A percentile compares a stretch with the other conserved stretches of the same genome.
phyloP scores from a whole-genome alignment of 2,113 vertebrate species.

The Larimichthys crocea region DNA sequence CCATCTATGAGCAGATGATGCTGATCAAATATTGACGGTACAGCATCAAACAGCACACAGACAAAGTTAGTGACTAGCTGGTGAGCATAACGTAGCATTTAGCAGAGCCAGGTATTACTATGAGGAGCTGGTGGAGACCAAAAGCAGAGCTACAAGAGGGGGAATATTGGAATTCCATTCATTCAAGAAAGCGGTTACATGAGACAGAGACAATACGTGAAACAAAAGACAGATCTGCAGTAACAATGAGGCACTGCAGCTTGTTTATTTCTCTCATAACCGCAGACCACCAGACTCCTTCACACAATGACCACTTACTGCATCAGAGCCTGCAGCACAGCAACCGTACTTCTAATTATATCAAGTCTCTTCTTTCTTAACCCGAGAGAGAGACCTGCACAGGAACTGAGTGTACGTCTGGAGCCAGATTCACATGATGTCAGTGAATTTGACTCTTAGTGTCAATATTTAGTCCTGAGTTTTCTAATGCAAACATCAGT shows the following conservation, averaged over 20 bases:
- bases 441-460: no score
- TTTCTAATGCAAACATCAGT: constrained; percentile 16
- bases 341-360: background rate
- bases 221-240: constrained; percentile 22
- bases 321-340: background rate
- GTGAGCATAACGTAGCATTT: background rate
- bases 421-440: no score
- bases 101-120: background rate
- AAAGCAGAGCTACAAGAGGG: background rate
- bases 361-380: background rate
- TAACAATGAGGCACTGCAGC: constrained; percentile 12
- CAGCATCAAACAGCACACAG: no score
- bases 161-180: background rate
- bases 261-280: constrained; percentile 7
- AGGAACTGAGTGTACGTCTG: background rate
- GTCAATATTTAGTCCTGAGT: background rate
- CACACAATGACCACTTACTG: constrained; percentile 8
- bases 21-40: no score
- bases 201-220: background rate
- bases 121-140: background rate
- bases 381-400: background rate
- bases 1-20: no score
- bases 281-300: constrained; percentile 2
- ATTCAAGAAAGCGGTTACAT: background rate
- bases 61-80: background rate